A percentile compares a stretch with the other conserved stretches of the same genome.
Conservation (phyloP, 2,888 invertebrate species). For the Cantharis rustica region DNA sequence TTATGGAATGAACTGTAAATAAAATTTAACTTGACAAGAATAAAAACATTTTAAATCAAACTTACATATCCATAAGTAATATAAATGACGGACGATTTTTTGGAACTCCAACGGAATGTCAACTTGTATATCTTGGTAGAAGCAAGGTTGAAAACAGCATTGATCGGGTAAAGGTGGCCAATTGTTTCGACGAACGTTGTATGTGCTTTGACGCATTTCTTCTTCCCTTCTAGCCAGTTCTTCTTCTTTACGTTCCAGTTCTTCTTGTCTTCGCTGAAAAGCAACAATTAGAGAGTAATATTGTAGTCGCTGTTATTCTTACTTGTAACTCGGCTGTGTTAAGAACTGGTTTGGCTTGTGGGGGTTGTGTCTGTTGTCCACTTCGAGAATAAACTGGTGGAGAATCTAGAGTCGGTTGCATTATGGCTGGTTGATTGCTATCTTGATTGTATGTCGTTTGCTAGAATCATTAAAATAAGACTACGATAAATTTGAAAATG, state of each 20-base stretch:
- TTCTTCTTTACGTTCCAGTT: conserved; percentile 89
- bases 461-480: conserved; percentile 1
- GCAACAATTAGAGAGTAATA: not conserved
- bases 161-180: conserved; percentile 97
- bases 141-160: conserved; percentile 95
- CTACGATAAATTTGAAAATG: not conserved
- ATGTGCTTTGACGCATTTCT: conserved; percentile 70
- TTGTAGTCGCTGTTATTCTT: conserved; percentile 33
- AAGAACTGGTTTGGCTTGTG: conserved; percentile 55
- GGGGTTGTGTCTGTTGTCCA: conserved; percentile 62
- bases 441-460: conserved; percentile 37
- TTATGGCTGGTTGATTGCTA: conserved; percentile 74
- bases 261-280: conserved; percentile 79
- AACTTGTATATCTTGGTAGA: conserved; percentile 98
- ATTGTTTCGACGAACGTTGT: conserved; percentile 83
- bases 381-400: conserved; percentile 69
- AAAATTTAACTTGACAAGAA: conserved; percentile 30
- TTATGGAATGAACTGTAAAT: conserved; percentile 83
- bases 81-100: conserved; percentile 90
- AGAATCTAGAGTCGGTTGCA: conserved; percentile 77
- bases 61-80: conserved; percentile 98
- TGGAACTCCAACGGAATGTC: conserved; percentile 99
- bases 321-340: conserved; percentile 80
- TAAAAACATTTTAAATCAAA: conserved; percentile 68
- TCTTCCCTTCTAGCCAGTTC: conserved; percentile 88